Percentiles rank a stretch among this genome's conserved stretches.
Evolutionary conservation across 2,797 vertebrate genomes (phyloP).

Genomic region (Acrossocheilus fasciatus): DNA sequence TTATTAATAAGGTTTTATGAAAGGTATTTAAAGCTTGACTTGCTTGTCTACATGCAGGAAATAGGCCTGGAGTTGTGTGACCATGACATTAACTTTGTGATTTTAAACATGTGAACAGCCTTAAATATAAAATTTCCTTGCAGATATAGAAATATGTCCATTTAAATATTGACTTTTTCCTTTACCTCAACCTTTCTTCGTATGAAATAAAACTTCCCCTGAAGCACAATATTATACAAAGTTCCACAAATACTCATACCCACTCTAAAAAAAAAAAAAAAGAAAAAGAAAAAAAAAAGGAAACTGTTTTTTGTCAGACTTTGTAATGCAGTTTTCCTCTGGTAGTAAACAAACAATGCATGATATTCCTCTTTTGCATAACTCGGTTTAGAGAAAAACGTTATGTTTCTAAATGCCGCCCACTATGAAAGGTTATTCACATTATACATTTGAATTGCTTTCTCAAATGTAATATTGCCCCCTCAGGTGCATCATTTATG

Average conservation of each 20-base stretch:
- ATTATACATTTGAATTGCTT: conserved; percentile 57
- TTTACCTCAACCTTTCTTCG: not conserved
- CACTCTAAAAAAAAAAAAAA: conserved; percentile 13
- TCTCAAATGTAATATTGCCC: conserved; percentile 56
- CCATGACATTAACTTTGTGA: not conserved
- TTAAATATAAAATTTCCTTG: not conserved
- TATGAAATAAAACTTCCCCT: conserved; percentile 1
- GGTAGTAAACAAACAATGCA: conserved; percentile 47
- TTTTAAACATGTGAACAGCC: not conserved
- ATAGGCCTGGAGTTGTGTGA: not conserved
- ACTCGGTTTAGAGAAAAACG: conserved; percentile 48
- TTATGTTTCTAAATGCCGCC: conserved; percentile 53
- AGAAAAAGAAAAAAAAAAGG: not conserved
- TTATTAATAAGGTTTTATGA: not conserved
- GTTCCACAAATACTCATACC: conserved; percentile 3
- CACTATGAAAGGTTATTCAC: conserved; percentile 46
- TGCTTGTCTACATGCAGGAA: not conserved
- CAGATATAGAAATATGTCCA: not conserved
- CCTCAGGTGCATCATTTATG: conserved; percentile 57
- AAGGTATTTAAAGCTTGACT: not conserved
- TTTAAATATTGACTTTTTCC: not conserved
- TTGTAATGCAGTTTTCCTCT: conserved; percentile 34
- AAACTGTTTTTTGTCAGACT: conserved; percentile 27
- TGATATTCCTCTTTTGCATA: conserved; percentile 60
- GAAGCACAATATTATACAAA: conserved; percentile 1